These are phyloP conservation scores for Piscicola geometra DNA, from an alignment of 2,888 invertebrate genomes.

Conservation along the genomic window DNA sequence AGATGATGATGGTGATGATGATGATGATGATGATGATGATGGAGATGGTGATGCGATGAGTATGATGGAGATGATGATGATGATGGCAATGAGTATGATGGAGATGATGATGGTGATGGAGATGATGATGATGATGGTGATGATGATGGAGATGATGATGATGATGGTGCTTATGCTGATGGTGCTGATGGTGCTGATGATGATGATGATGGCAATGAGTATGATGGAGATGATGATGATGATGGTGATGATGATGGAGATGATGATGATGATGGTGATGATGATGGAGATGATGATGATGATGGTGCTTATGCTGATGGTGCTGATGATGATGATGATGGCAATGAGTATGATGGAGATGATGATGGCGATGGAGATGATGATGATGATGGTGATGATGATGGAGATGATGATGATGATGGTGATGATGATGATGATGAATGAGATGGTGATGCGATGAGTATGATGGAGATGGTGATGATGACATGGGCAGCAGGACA, in stretches of 20 bases:
- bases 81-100: neutral
- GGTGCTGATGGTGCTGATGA: neutral
- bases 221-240: neutral
- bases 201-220: no score
- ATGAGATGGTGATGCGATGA: neutral
- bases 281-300: slow-evolving; percentile 21
- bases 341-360: slow-evolving; percentile 3
- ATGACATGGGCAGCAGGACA: no score
- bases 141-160: no score
- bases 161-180: neutral
- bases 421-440: slow-evolving; percentile 11
- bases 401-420: slow-evolving; percentile 12
- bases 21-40: slow-evolving; percentile 12
- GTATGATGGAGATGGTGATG: no score
- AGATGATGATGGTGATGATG: slow-evolving; percentile 12
- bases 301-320: slow-evolving; percentile 5
- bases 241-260: neutral
- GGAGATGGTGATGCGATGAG: slow-evolving; percentile 2
- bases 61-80: neutral
- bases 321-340: slow-evolving; percentile 11
- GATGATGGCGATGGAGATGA: slow-evolving; percentile 27
- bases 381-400: slow-evolving; percentile 25
- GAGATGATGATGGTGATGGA: neutral
- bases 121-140: neutral
- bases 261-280: slow-evolving; percentile 11